phyloP scores from a whole-genome alignment of 2,888 invertebrate genomes.

The Resseliella maxima region DNA sequence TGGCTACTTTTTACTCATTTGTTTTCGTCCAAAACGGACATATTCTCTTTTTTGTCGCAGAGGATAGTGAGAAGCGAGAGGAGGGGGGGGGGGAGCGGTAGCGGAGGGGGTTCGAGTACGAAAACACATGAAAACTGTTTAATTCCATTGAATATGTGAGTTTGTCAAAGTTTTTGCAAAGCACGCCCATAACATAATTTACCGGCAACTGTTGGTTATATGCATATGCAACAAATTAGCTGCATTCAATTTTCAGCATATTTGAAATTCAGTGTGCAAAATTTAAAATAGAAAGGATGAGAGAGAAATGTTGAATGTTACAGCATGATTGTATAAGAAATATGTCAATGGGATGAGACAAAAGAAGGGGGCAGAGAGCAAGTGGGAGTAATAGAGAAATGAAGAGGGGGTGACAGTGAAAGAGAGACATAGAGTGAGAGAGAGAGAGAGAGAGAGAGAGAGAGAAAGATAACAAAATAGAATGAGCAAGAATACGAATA shows the following conservation, averaged over 20 bases:
- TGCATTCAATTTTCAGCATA: background rate
- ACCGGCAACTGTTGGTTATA: background rate
- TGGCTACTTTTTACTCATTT: background rate
- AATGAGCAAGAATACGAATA: background rate
- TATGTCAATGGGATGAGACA: too few species aligned
- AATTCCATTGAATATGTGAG: conserved; percentile 22
- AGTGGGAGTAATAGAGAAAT: too few species aligned
- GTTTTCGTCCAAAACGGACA: background rate
- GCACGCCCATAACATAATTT: background rate
- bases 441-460: too few species aligned
- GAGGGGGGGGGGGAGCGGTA: background rate
- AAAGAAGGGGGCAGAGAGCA: background rate
- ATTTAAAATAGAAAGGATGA: background rate
- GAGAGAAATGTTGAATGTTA: background rate
- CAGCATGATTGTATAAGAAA: background rate
- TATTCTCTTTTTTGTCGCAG: background rate
- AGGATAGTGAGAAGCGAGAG: background rate
- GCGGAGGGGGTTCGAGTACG: too few species aligned
- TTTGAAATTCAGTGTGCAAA: background rate
- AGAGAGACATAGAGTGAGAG: too few species aligned
- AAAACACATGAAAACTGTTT: conserved; percentile 13
- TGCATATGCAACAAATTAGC: conserved; percentile 32
- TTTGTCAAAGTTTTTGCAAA: conserved; percentile 1
- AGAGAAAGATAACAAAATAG: too few species aligned
- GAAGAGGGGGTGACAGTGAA: too few species aligned